Evolutionary conservation across 2,888 invertebrate species (phyloP), one percentile per base, ranked within the genome.

Genomic region (Cancer borealis): DNA sequence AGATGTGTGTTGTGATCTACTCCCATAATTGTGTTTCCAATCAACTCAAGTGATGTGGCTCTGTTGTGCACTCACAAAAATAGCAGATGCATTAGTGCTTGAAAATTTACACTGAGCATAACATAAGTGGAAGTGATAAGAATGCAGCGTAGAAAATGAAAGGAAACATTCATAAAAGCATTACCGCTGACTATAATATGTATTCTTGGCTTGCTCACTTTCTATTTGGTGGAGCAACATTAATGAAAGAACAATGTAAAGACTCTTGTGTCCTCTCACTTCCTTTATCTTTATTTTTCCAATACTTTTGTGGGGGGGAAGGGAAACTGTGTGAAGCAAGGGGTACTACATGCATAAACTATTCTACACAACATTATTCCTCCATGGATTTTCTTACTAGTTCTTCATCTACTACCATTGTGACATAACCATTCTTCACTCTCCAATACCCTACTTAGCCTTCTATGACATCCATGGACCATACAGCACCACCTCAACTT

Each of bases 111-210:
- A 84, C 84, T 84, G 39, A 30, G 39, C 84, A 84, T 39, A 84
- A 84, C 84, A 84, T 39, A 84, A 84, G 84, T 84, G 84, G 39
- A 30, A 84, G 84, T 84, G 84, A 84, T 39, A 84, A 84, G 84
- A 84, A 39, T 30, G 39, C 84, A 30, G 39, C 84, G 12, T 84
- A n/a, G 39, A 84, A 84, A 60, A 60, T 60, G 5, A 39, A 84
- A 84, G 84, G 84, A 84, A 84, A 84, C 84, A 30, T 84, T 84
- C 84, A 39, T 84, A 10, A 30, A 84, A 84, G 84, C 84, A 84
- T 84, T 30, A n/a, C 39, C 39, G 14, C 84, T 84, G 84, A 39
- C 84, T 84, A 10, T 39, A 39, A 60, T n/a, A 79, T 79, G 30
- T 84, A 84, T 84, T 84, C 84, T 84, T 84, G 30, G 84, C 84